Percentiles rank a stretch among this genome's conserved stretches.
These are phyloP conservation scores for Euplexia lucipara DNA, from an alignment of 2,888 invertebrate species.

Conservation along the genomic window DNA sequence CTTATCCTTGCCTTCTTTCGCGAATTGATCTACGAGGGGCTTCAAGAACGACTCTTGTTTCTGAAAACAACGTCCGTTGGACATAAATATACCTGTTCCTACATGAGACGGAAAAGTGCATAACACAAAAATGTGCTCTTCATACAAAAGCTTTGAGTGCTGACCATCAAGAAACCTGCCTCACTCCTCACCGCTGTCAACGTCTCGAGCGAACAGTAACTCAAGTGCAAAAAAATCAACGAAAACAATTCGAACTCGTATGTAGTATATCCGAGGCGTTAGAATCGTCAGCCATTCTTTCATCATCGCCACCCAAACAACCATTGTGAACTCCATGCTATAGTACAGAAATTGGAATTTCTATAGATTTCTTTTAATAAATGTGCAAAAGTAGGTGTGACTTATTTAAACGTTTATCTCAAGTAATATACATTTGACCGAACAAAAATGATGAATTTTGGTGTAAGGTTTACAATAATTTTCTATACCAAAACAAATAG, in stretches of 20 bases:
- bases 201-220: conserved; percentile 73
- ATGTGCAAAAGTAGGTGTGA: conserved; percentile 75
- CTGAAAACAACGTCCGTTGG: conserved; percentile 86
- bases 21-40: conserved; percentile 98
- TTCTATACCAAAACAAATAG: neutral
- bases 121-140: conserved; percentile 86
- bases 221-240: conserved; percentile 81
- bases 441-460: conserved; percentile 78
- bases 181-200: conserved; percentile 77
- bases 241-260: conserved; percentile 79
- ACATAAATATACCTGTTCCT: conserved; percentile 54
- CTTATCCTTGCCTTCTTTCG: conserved; percentile 99
- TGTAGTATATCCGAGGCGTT: conserved; percentile 85
- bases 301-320: conserved; percentile 75
- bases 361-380: conserved; percentile 70
- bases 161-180: conserved; percentile 78
- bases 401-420: conserved; percentile 62
- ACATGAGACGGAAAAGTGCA: conserved; percentile 71
- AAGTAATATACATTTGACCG: conserved; percentile 65
- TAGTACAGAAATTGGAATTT: conserved; percentile 88
- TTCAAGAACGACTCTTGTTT: conserved; percentile 98
- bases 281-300: conserved; percentile 85
- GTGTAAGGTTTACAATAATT: neutral
- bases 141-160: conserved; percentile 87
- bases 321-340: conserved; percentile 85